A percentile compares a stretch with the other conserved stretches of the same genome.
Conservation (phyloP, 2,797 vertebrate genomes). For the Acanthis flammea region DNA sequence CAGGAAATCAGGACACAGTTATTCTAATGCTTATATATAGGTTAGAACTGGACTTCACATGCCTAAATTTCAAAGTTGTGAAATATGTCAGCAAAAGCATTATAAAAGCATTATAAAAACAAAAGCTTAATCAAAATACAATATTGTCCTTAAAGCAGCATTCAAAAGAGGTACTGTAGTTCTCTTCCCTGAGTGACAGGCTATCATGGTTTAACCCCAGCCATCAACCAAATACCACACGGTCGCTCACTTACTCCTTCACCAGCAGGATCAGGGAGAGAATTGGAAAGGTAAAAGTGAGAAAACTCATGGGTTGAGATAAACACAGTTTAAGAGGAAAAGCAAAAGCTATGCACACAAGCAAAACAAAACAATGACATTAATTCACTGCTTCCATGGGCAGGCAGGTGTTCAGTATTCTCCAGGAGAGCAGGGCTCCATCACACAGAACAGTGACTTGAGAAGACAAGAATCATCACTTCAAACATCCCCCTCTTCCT, state of each 20-base stretch:
- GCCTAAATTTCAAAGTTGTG: background rate
- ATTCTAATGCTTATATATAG: slow-evolving; percentile 13
- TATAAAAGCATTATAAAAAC: background rate
- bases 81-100: background rate
- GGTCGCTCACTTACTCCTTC: background rate
- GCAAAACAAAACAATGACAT: background rate
- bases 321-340: background rate
- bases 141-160: background rate
- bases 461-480: background rate
- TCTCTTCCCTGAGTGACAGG: background rate
- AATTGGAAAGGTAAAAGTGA: background rate
- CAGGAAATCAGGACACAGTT: background rate
- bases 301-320: background rate
- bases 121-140: background rate
- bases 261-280: too few relatives aligned
- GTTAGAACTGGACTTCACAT: background rate
- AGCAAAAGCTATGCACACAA: background rate
- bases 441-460: background rate
- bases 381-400: background rate
- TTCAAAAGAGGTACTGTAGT: background rate
- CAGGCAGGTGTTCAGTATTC: background rate
- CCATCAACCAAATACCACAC: background rate
- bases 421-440: background rate
- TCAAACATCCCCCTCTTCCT: background rate
- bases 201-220: background rate